These are phyloP conservation scores for Calephelis perditalis DNA, from an alignment of 2,888 invertebrate species.

Conservation along the genomic window DNA sequence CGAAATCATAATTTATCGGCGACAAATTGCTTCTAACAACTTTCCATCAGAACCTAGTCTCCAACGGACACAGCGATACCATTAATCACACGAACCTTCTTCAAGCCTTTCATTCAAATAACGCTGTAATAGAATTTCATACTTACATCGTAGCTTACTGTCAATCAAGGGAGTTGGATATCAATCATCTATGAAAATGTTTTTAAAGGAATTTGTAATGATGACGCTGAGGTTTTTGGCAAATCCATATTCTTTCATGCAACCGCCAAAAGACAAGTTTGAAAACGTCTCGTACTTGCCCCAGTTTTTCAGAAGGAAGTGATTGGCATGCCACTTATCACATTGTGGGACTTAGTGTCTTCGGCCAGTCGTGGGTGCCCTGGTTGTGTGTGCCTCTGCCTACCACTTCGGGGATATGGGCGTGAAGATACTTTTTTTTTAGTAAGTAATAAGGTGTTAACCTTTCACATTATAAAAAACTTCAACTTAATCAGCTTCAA, in stretches of 20 bases:
- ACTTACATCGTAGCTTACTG: slow-evolving; percentile 30
- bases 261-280: too few species aligned
- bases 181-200: slow-evolving; percentile 15
- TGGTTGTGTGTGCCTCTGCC: too few species aligned
- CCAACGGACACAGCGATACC: slow-evolving; percentile 30
- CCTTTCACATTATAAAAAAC: background rate
- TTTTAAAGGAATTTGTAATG: slow-evolving; percentile 4
- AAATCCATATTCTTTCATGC: background rate
- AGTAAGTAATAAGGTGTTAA: too few species aligned
- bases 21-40: slow-evolving; percentile 33
- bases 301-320: too few species aligned
- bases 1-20: slow-evolving; percentile 31
- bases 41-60: slow-evolving; percentile 30
- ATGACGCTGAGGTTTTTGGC: background rate
- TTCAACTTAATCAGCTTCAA: background rate
- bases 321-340: too few species aligned
- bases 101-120: slow-evolving; percentile 31
- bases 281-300: too few species aligned
- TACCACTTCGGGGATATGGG: too few species aligned
- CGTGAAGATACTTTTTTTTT: too few species aligned
- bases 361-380: too few species aligned
- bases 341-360: too few species aligned
- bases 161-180: slow-evolving; percentile 32
- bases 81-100: slow-evolving; percentile 31
- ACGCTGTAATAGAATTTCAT: slow-evolving; percentile 34